Base-by-base conservation (phyloP, 2,888 invertebrate species). In the Pandemis cinnamomeana region DNA sequence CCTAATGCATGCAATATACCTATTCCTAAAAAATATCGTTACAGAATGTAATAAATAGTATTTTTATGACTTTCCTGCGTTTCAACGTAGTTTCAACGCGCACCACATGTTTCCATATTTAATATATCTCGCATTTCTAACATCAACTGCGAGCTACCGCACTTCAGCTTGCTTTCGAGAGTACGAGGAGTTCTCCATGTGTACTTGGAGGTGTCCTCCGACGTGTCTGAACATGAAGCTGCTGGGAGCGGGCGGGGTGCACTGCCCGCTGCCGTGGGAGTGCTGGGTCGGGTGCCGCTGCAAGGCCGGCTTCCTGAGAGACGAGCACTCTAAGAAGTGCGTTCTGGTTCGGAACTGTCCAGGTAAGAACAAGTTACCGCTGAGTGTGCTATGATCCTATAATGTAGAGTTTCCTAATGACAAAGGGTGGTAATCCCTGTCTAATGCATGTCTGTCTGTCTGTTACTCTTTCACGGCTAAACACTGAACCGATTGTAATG, bases 211-310 rank as follows among this genome's bases (percentile, higher is more conserved):
- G 71, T 94, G 94, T 78, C 91, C 92, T 0, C 84, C 91, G 0
- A 93, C 93, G 13, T 94, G 93, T 77, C 85, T 94, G 0, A 94
- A 93, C 75, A 76, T 92, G 73, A 82, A 80, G 27, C 72, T 90
- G 46, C 67, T 92, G 68, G 70, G 80, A 0, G 66, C 13, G 64
- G 80, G 76, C 0, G 69, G 75, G 0, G 71, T 74, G 0, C 48
- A 80, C 0, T 94, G 93, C 70, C 85, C 89, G 0, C 80, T 82
- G n/a, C 80, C 83, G 10, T 93, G 92, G 92, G 89, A 90, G 69
- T 94, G 94, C 73, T 83, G 80, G 2, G 86, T 92, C 6, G 93
- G 93, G 0, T 93, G 93, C 67, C 86, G 88, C 8, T 93, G 94
- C 72, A 81, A 87, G 0, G 84, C 91, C 0, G 94, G 93, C 0